Evolutionary conservation across 1,140 invertebrate genomes (phyloP), one percentile per base, ranked within the genome.

Genomic region (Magallana gigas): DNA sequence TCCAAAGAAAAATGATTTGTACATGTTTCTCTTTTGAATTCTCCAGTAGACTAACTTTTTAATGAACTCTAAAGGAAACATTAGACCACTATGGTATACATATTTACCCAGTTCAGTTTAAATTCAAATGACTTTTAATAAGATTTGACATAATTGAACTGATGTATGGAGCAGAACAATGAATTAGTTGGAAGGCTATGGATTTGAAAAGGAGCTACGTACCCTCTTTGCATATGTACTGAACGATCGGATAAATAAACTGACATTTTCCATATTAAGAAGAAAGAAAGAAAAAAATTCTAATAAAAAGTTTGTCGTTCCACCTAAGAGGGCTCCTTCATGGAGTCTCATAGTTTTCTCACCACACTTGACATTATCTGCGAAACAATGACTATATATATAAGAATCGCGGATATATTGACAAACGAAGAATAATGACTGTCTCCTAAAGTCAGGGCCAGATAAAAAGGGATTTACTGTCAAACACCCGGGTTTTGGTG

Each of bases 331-430:
- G 23, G 12, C 68, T 76, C 23, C 68, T 76, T 23, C 18, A 76
- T 29, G 5, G 23, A 9, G 23, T 76, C 36, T 76, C 68, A 76
- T 76, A 76, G 68, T 76, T 76, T 76, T 76, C 68, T 76, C 68
- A 76, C 68, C 68, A 76, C 36, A 76, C 68, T 76, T 76, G 68
- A 76, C 68, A 76, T 23, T 76, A 76, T 76, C 23, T 8, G 23
- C 23, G 68, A 11, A 76, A 76, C 68, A 76, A 76, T 76, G 68
- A 29, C 23, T 29, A 76, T 76, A 76, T 76, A 29, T 76, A 36
- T 76, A 76, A 76, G 36, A 76, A 76, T 76, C 36, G 23, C 23
- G 68, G 68, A 76, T 76, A 76, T 76, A 76, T 76, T 76, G 68
- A 76, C 68, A 76, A 76, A 18, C 12, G 68, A 76, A 76, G 68